These are phyloP conservation scores for Ardeotis arabs DNA, from an alignment of 2,113 vertebrate species.

Conservation along the genomic window DNA sequence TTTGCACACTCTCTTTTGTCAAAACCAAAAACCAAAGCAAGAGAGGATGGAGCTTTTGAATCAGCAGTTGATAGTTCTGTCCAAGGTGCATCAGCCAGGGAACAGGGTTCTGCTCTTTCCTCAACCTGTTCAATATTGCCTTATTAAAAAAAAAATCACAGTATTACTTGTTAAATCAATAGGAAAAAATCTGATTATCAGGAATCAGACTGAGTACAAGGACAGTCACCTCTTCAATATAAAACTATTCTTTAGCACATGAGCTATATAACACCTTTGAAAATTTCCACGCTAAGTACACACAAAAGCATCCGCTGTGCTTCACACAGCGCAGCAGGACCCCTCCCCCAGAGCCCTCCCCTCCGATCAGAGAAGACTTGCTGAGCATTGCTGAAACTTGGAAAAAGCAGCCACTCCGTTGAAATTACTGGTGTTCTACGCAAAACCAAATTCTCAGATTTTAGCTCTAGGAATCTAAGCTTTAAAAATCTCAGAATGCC, in stretches of 20 bases:
- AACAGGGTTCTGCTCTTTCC: neutral
- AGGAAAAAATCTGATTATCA: neutral
- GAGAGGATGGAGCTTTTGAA: neutral
- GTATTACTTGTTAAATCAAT: neutral
- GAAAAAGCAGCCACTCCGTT: neutral
- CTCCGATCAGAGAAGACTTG: neutral
- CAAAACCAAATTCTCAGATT: neutral
- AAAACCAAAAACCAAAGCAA: neutral
- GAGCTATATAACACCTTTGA: neutral
- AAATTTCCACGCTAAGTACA: neutral
- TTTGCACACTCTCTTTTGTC: neutral
- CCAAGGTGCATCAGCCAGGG: neutral
- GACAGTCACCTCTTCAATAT: neutral
- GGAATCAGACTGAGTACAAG: neutral
- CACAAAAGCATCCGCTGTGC: neutral
- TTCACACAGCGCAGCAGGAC: neutral
- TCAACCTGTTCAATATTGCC: neutral
- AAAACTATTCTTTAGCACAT: neutral
- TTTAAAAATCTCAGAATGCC: slow-evolving; percentile 5
- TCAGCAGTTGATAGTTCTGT: neutral
- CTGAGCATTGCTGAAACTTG: neutral
- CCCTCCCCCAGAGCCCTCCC: neutral
- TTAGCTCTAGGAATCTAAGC: slow-evolving; percentile 5
- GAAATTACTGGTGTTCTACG: neutral
- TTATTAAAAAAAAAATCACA: neutral